Evolutionary conservation across 2,888 invertebrate species (phyloP).

Genomic region (Achlya flavicornis): DNA sequence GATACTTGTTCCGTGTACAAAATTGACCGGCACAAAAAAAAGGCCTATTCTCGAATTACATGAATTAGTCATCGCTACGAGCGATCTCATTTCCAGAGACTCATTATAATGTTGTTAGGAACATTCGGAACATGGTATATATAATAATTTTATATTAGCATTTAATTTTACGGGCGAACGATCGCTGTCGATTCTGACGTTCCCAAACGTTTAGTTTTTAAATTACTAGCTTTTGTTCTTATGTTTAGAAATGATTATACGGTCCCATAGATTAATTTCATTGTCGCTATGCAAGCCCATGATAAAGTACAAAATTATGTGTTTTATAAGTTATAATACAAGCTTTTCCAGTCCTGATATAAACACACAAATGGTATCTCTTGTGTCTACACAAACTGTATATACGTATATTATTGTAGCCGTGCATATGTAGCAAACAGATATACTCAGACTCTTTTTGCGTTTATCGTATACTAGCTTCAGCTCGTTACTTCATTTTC

Average conservation of each 20-base stretch:
- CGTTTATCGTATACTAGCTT: no score
- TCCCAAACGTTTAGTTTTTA: constrained; percentile 56
- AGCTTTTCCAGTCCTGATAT: background rate
- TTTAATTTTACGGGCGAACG: constrained; percentile 80
- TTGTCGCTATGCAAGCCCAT: constrained; percentile 7
- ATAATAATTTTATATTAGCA: constrained; percentile 80
- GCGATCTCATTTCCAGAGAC: constrained; percentile 70
- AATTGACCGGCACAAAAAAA: constrained; percentile 51
- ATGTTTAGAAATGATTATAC: constrained; percentile 31
- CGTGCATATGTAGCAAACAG: no score
- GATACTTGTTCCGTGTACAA: constrained; percentile 45
- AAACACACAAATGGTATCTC: no score
- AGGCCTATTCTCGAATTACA: constrained; percentile 55
- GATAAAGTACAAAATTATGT: background rate
- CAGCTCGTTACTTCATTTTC: no score
- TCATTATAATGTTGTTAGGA: constrained; percentile 79
- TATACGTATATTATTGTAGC: no score
- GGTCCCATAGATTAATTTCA: constrained; percentile 10
- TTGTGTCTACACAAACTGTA: no score
- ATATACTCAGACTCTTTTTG: no score
- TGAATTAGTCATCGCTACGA: constrained; percentile 73
- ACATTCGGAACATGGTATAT: constrained; percentile 67
- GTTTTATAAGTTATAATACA: background rate
- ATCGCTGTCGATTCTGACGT: constrained; percentile 57
- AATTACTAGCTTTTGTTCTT: constrained; percentile 55